A percentile compares a stretch with the other conserved stretches of the same genome.
Evolutionary conservation across 2,113 vertebrate genomes (phyloP).

Genomic region (Orthonyx spaldingii): DNA sequence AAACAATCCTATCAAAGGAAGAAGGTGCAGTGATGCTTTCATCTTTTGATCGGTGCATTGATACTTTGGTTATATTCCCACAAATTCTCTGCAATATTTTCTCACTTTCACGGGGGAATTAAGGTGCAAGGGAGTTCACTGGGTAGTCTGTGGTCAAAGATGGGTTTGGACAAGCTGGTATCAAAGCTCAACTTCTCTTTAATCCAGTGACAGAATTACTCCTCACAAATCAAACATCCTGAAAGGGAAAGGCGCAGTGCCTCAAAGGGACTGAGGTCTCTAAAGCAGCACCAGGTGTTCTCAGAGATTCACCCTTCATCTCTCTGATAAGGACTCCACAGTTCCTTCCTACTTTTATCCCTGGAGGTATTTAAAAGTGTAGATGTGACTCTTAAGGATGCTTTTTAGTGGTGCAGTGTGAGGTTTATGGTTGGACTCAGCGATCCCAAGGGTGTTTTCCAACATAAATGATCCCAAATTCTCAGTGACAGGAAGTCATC

Average conservation of each 20-base stretch:
- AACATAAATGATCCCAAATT: neutral
- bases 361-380: neutral
- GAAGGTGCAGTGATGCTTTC: neutral
- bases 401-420: neutral
- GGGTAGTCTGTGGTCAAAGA: neutral
- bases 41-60: neutral
- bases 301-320: neutral
- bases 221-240: neutral
- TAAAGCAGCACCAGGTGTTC: neutral
- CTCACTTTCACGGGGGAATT: neutral
- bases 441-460: neutral
- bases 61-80: neutral
- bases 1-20: neutral
- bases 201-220: neutral
- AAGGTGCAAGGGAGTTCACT: neutral
- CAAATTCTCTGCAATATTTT: neutral
- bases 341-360: neutral
- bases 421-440: neutral
- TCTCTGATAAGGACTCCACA: neutral
- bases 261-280: neutral
- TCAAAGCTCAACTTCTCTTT: neutral
- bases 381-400: rapidly evolving
- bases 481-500: neutral
- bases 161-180: neutral
- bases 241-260: neutral